A percentile compares a stretch with the other conserved stretches of the same genome.
Conservation (phyloP, 2,113 vertebrate genomes). For the Plotosus lineatus region DNA sequence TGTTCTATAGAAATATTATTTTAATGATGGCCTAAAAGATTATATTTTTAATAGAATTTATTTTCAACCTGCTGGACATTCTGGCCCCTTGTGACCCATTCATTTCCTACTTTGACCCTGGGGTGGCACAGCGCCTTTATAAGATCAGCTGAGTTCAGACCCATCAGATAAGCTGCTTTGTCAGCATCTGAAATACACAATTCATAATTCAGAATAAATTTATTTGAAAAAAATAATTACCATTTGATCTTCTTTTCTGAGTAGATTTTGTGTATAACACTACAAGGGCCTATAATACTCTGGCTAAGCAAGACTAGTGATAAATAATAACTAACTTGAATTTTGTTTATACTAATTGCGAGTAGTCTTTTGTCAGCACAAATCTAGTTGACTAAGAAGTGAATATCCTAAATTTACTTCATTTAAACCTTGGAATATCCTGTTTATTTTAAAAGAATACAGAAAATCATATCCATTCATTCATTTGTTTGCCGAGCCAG, state of each 20-base stretch:
- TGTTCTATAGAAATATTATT: background rate
- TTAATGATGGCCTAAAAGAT: background rate
- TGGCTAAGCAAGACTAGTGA: background rate
- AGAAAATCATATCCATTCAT: background rate
- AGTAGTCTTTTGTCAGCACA: background rate
- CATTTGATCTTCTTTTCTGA: background rate
- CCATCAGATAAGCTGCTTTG: slow-evolving; percentile 48
- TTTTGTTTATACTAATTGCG: background rate
- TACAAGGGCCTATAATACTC: background rate
- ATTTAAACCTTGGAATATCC: background rate
- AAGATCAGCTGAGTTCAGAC: slow-evolving; percentile 53
- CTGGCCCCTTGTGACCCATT: slow-evolving; percentile 55
- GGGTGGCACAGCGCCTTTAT: slow-evolving; percentile 51
- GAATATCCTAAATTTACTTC: background rate
- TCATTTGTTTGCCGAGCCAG: no score
- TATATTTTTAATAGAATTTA: background rate
- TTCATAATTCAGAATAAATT: background rate
- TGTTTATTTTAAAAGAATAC: background rate
- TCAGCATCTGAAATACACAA: slow-evolving; percentile 44
- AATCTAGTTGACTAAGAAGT: background rate
- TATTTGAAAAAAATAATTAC: no score
- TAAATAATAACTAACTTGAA: background rate
- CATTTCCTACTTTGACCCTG: slow-evolving; percentile 56
- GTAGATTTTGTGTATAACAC: background rate
- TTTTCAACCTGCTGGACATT: slow-evolving; percentile 51